Percentiles rank a stretch among this genome's conserved stretches.
These are phyloP conservation scores for Dasypogon diadema DNA, from an alignment of 2,888 invertebrate species.

Conservation along the genomic window DNA sequence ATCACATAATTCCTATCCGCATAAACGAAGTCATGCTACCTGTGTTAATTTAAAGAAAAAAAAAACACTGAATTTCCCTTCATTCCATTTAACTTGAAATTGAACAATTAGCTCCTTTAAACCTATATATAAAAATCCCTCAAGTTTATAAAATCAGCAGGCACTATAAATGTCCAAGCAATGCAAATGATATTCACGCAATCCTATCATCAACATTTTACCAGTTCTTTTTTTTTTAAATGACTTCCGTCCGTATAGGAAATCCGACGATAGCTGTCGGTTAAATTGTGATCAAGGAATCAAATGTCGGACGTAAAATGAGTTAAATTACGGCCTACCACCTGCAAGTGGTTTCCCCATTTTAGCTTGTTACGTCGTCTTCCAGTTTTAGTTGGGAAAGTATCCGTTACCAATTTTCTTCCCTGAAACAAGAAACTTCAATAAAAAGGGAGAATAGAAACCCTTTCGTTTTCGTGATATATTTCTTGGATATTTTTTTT, in stretches of 20 bases:
- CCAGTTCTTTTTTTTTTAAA: background rate
- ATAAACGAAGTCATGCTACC: too few species aligned
- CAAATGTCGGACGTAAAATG: conserved; percentile 49
- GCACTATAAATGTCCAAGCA: too few species aligned
- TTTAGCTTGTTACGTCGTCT: background rate
- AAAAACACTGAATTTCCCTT: too few species aligned
- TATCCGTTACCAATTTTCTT: conserved; percentile 38
- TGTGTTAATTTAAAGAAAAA: too few species aligned
- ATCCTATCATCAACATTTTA: conserved; percentile 30
- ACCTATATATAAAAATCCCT: too few species aligned
- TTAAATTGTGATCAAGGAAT: conserved; percentile 46
- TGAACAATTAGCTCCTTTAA: too few species aligned
- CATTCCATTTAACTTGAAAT: too few species aligned
- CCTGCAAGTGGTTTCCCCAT: conserved; percentile 27
- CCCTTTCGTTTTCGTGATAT: conserved; percentile 25
- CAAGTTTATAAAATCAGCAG: too few species aligned
- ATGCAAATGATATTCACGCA: conserved; percentile 22
- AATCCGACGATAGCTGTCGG: conserved; percentile 23
- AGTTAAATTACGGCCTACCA: conserved; percentile 47
- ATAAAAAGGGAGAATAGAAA: conserved; percentile 8
- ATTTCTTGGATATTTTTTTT: background rate
- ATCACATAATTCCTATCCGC: too few species aligned
- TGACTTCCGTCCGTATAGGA: conserved; percentile 36
- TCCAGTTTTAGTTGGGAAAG: background rate
- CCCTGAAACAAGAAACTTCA: conserved; percentile 35